These are phyloP conservation scores for Penelope pileata DNA, from an alignment of 2,113 vertebrate species.

Conservation along the genomic window DNA sequence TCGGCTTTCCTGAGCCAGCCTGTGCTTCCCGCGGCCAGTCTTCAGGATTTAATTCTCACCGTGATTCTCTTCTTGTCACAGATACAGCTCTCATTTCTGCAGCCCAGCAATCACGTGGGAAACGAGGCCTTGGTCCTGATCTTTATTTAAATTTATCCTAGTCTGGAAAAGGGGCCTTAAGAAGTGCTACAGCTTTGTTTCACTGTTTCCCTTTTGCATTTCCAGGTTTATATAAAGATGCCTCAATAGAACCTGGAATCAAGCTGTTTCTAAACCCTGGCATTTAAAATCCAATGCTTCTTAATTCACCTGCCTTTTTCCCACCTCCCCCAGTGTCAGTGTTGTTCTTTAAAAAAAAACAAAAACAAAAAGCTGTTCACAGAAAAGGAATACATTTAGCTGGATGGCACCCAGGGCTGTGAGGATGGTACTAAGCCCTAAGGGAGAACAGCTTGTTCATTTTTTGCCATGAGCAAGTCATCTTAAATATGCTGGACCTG, in stretches of 20 bases:
- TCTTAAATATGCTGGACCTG: background rate
- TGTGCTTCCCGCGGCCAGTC: rapidly evolving
- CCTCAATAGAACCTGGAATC: background rate
- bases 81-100: background rate
- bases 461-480: background rate
- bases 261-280: background rate
- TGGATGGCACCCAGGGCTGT: background rate
- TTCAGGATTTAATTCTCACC: background rate
- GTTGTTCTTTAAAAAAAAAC: background rate
- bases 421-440: background rate
- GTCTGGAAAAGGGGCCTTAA: background rate
- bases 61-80: background rate
- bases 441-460: background rate
- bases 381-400: background rate
- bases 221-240: background rate
- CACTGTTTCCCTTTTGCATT: background rate
- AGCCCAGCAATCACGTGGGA: background rate
- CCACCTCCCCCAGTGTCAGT: background rate
- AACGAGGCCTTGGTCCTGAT: background rate
- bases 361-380: background rate
- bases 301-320: background rate
- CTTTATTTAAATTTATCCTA: background rate
- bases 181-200: background rate
- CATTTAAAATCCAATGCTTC: background rate
- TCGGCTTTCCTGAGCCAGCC: background rate